These are phyloP conservation scores for Corythucha ciliata DNA, from an alignment of 2,888 invertebrate genomes.

Conservation along the genomic window DNA sequence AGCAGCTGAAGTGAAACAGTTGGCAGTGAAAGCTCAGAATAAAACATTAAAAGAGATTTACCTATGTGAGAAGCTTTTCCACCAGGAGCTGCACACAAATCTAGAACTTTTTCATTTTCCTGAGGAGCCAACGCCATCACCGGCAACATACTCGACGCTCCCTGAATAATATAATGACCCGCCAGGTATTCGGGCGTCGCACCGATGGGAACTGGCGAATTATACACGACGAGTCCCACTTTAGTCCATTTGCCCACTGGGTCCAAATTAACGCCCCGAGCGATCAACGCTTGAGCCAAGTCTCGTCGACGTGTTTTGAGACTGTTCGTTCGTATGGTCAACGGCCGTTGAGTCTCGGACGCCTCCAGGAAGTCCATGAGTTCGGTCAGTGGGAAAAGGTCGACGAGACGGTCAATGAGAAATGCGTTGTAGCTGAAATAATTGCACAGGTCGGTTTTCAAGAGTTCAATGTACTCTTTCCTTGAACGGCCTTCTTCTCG, in stretches of 20 bases:
- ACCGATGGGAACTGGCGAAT: conserved; percentile 90
- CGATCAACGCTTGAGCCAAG: conserved; percentile 88
- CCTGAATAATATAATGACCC: conserved; percentile 87
- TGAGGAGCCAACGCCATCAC: conserved; percentile 97
- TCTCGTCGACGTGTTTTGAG: conserved; percentile 86
- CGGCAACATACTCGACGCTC: conserved; percentile 92
- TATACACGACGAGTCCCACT: conserved; percentile 92
- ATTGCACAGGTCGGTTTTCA: conserved; percentile 75
- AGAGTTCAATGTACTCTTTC: conserved; percentile 68
- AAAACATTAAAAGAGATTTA: conserved; percentile 32
- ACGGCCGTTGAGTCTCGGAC: conserved; percentile 86
- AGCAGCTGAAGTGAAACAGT: conserved; percentile 51
- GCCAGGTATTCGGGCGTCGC: conserved; percentile 99
- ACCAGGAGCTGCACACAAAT: conserved; percentile 97
- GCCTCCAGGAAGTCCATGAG: conserved; percentile 91
- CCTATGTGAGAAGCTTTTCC: conserved; percentile 96
- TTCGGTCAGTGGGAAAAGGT: conserved; percentile 77
- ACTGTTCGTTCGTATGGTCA: conserved; percentile 92
- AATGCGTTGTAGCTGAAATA: conserved; percentile 97
- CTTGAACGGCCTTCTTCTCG: conserved; percentile 53
- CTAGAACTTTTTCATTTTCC: conserved; percentile 86
- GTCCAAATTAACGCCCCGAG: conserved; percentile 94
- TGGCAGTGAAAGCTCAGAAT: background rate
- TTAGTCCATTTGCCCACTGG: conserved; percentile 98
- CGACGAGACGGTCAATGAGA: conserved; percentile 83